A percentile compares a stretch with the other conserved stretches of the same genome.
Evolutionary conservation across 2,888 invertebrate genomes (phyloP).

Genomic region (Lepas anatifera): DNA sequence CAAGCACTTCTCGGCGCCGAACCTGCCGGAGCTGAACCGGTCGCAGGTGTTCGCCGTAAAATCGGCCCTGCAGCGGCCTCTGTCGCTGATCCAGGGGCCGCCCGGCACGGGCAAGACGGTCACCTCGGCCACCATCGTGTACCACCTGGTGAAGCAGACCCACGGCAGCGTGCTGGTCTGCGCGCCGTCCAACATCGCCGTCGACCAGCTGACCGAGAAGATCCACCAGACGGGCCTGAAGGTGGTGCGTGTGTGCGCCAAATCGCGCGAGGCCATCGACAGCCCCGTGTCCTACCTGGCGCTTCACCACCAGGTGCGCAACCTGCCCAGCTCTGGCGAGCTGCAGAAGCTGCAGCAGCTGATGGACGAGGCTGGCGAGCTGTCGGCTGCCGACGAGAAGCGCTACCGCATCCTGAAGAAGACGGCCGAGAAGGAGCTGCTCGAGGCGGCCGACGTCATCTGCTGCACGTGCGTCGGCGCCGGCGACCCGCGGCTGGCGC

Average conservation of each 20-base stretch:
- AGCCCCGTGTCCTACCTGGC: conserved; percentile 94
- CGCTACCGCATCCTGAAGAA: conserved; percentile 82
- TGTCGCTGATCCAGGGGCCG: conserved; percentile 90
- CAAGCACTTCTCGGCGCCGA: conserved; percentile 93
- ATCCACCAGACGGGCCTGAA: conserved; percentile 95
- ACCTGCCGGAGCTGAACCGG: conserved; percentile 92
- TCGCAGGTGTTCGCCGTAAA: conserved; percentile 98
- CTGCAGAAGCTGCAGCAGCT: conserved; percentile 87
- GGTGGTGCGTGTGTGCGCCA: conserved; percentile 85
- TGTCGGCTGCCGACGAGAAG: conserved; percentile 90
- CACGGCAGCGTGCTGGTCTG: conserved; percentile 77
- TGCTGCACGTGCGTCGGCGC: conserved; percentile 99
- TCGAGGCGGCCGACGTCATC: conserved; percentile 95
- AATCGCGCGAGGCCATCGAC: conserved; percentile 95
- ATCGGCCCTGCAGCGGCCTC: conserved; percentile 88
- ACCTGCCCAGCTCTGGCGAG: conserved; percentile 71
- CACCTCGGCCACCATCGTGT: conserved; percentile 97
- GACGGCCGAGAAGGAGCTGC: conserved; percentile 67
- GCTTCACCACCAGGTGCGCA: conserved; percentile 91
- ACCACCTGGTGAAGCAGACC: conserved; percentile 88
- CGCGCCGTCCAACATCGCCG: conserved; percentile 98
- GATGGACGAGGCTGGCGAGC: conserved; percentile 95
- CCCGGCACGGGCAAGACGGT: conserved; percentile 99
- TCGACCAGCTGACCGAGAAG: conserved; percentile 97
- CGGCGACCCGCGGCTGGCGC: conserved; percentile 84